phyloP scores from a whole-genome alignment of 2,888 invertebrate genomes.

The Eupithecia abbreviata region DNA sequence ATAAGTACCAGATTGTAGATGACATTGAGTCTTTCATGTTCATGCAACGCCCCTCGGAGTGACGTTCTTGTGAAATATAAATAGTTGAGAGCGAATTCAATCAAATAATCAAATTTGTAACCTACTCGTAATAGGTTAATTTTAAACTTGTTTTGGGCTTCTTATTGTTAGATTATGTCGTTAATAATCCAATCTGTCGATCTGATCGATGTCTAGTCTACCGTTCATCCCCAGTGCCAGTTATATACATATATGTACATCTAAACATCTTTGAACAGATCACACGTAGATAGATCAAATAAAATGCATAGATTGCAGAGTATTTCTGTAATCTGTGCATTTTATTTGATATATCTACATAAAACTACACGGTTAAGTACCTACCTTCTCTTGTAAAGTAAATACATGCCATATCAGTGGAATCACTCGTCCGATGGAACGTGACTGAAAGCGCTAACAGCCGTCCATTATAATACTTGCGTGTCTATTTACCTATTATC shows the following conservation, averaged over 20 bases:
- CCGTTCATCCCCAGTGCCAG: not conserved
- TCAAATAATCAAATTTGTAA: not conserved
- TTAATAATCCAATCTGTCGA: not conserved
- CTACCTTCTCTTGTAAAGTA: not conserved
- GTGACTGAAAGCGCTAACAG: conserved; percentile 12
- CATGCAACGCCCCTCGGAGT: conserved; percentile 21
- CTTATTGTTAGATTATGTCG: not conserved
- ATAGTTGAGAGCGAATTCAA: not conserved
- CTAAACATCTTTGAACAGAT: not conserved
- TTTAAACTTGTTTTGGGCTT: not conserved
- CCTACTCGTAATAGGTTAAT: not conserved
- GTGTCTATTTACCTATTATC: conserved; percentile 6
- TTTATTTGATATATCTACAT: not conserved
- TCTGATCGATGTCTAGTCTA: not conserved
- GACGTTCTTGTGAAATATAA: not conserved
- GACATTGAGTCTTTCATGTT: conserved; percentile 4
- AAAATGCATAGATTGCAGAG: not conserved
- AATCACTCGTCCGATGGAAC: not conserved
- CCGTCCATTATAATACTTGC: not conserved
- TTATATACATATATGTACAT: not conserved
- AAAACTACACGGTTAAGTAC: not conserved
- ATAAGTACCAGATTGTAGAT: not conserved
- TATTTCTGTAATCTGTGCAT: not conserved
- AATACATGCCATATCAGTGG: not conserved
- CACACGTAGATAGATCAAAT: no score